Evolutionary conservation across 2,113 vertebrate genomes (phyloP).

Genomic region (Labeo catla): DNA sequence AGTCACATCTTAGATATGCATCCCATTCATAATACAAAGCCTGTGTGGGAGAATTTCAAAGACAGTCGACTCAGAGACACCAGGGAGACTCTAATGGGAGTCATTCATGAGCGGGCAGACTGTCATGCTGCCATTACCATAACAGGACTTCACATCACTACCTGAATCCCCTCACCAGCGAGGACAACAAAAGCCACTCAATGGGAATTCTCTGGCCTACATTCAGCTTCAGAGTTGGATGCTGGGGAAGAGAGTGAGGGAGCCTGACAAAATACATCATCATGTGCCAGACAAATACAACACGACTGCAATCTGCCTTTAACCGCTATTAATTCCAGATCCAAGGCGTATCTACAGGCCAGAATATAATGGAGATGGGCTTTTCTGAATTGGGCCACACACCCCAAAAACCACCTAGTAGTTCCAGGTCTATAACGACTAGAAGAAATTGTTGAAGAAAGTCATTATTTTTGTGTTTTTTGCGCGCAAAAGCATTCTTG

Average conservation of each 20-base stretch:
- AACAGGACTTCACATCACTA: constrained; percentile 31
- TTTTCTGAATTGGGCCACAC: not conserved
- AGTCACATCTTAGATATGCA: constrained; percentile 21
- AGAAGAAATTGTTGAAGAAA: too few relatives aligned
- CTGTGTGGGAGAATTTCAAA: constrained; percentile 22
- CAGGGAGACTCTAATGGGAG: not conserved
- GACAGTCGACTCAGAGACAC: constrained; percentile 19
- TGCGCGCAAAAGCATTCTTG: too few relatives aligned
- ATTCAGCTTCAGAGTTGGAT: constrained; percentile 34
- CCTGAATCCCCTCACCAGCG: constrained; percentile 14
- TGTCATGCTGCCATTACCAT: constrained; percentile 33
- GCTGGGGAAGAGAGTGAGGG: not conserved
- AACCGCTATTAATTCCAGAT: not conserved
- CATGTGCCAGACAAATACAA: not conserved
- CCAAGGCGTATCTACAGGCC: not conserved
- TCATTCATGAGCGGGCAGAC: constrained; percentile 24
- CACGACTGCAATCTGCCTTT: not conserved
- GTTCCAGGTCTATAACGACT: too few relatives aligned
- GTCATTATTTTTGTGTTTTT: too few relatives aligned
- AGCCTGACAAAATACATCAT: not conserved
- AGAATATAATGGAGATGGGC: not conserved
- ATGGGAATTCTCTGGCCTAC: constrained; percentile 47
- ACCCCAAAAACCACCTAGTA: not conserved
- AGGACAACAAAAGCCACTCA: constrained; percentile 21
- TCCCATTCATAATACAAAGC: not conserved